Evolutionary conservation across 2,113 vertebrate species (phyloP).

Genomic region (Labeo rohita): DNA sequence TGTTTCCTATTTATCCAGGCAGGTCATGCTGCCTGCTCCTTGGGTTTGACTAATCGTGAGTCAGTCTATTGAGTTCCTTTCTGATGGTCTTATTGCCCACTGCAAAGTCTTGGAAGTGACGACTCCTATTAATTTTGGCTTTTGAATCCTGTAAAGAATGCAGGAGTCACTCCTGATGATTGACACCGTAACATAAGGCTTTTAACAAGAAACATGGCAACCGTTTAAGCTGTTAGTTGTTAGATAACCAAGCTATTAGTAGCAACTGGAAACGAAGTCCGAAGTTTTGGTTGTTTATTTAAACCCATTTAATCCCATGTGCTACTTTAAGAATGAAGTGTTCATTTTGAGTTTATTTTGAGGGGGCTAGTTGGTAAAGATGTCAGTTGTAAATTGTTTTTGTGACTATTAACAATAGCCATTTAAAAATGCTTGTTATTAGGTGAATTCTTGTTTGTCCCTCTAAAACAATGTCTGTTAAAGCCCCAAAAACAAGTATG

Average conservation of each 20-base stretch:
- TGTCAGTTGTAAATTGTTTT: not conserved
- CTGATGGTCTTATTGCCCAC: not conserved
- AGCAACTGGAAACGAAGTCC: not conserved
- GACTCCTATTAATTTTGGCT: not conserved
- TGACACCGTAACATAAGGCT: not conserved
- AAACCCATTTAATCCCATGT: not conserved
- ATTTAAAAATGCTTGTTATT: not conserved
- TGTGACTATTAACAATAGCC: not conserved
- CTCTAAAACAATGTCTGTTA: not conserved
- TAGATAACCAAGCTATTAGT: not conserved
- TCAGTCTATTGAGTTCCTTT: not conserved
- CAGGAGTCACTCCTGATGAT: not conserved
- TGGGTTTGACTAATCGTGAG: not conserved
- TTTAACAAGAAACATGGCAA: not conserved
- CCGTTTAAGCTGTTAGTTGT: not conserved
- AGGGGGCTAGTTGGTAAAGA: not conserved
- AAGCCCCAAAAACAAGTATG: not conserved
- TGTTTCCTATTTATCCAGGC: not conserved
- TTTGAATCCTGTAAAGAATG: not conserved
- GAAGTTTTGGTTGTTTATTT: not conserved
- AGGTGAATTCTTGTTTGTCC: not conserved
- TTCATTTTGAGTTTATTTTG: not conserved
- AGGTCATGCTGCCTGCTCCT: not conserved
- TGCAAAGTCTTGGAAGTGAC: not conserved
- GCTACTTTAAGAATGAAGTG: not conserved